These are phyloP conservation scores for Drosophila austrosaltans DNA, from an alignment of 2,888 invertebrate genomes.

Conservation along the genomic window DNA sequence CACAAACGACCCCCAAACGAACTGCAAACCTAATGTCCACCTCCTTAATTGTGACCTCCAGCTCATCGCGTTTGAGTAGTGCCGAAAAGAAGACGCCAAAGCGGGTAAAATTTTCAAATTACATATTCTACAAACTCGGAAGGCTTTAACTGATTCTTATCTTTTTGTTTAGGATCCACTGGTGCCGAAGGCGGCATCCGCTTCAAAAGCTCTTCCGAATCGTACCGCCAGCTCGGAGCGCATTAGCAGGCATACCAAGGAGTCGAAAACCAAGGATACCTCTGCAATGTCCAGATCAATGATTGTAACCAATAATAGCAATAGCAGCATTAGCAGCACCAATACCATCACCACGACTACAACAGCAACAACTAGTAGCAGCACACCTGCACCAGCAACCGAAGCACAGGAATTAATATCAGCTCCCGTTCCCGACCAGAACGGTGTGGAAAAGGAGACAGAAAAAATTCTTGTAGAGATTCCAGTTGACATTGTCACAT, in stretches of 20 bases:
- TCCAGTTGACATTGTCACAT: constrained; percentile 24
- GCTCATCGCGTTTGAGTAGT: constrained; percentile 78
- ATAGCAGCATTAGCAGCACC: not conserved
- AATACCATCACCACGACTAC: constrained; percentile 23
- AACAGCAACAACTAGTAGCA: constrained; percentile 22
- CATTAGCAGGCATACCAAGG: constrained; percentile 55
- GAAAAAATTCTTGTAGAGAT: constrained; percentile 35
- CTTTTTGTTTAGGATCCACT: constrained; percentile 65
- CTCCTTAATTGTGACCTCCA: constrained; percentile 81
- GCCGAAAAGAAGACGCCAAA: constrained; percentile 82
- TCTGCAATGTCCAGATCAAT: constrained; percentile 74
- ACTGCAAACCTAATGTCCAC: constrained; percentile 81
- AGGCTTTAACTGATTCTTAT: not conserved
- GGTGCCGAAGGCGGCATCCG: constrained; percentile 66
- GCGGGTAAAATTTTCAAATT: constrained; percentile 65
- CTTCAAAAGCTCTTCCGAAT: constrained; percentile 63
- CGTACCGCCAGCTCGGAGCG: constrained; percentile 69
- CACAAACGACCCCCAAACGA: constrained; percentile 84
- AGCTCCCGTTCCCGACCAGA: constrained; percentile 41
- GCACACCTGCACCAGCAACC: constrained; percentile 18
- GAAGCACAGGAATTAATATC: not conserved
- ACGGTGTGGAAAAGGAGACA: constrained; percentile 55
- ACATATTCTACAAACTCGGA: not conserved
- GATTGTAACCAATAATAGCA: constrained; percentile 53
- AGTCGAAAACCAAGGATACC: constrained; percentile 54